Evolutionary conservation across 2,113 vertebrate species (phyloP).

Genomic region (Recurvirostra avosetta): DNA sequence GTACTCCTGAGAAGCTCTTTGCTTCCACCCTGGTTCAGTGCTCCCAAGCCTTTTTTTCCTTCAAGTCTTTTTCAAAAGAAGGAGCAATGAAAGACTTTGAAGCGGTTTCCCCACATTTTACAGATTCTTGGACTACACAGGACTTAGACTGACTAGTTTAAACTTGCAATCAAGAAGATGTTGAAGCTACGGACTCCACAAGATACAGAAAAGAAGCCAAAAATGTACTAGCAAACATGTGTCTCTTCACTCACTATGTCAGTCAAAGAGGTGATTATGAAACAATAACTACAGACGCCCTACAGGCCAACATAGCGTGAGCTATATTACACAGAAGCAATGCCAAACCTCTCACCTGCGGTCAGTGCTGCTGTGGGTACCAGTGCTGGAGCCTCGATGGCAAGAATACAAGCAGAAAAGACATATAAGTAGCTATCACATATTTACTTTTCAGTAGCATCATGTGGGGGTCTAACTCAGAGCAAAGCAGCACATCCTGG

Average conservation of each 20-base stretch:
- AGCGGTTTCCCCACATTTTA: neutral
- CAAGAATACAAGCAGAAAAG: constrained; percentile 62
- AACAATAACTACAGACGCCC: neutral
- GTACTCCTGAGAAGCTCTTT: neutral
- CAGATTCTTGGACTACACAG: neutral
- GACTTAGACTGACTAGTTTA: neutral
- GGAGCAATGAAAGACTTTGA: neutral
- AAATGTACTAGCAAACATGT: neutral
- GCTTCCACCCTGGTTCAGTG: neutral
- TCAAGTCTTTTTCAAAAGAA: neutral
- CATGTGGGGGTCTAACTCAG: neutral
- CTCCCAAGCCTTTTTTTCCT: neutral
- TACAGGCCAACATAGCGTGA: neutral
- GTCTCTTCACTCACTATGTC: neutral
- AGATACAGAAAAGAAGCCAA: neutral
- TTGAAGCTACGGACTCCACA: neutral
- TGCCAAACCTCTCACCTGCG: constrained; percentile 42
- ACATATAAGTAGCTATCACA: neutral
- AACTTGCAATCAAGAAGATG: neutral
- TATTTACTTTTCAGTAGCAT: neutral
- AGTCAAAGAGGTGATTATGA: neutral
- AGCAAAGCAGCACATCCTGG: neutral
- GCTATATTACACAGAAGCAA: neutral
- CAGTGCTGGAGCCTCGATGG: constrained; percentile 35
- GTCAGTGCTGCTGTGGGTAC: constrained; percentile 15